These are phyloP conservation scores for Hydra vulgaris DNA, from an alignment of 30 jellyfish, hydroid and myxozoan genomes.

Conservation along the genomic window DNA sequence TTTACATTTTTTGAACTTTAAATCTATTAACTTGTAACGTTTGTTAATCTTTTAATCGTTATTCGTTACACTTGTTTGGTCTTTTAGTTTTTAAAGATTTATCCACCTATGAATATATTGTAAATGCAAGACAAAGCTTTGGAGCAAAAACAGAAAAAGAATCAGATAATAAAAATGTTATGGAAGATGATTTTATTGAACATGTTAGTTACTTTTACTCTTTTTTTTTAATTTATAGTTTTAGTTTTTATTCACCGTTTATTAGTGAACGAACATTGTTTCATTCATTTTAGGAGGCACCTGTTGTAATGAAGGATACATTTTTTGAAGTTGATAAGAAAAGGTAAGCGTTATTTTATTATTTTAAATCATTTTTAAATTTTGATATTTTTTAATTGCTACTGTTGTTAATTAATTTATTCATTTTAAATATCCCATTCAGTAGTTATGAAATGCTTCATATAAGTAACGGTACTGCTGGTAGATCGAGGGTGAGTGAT, in stretches of 20 bases:
- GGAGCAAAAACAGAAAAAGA: constrained; percentile 39
- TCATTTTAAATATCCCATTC: too few species aligned
- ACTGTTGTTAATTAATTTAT: too few species aligned
- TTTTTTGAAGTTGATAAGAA: background rate
- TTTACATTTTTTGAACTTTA: too few species aligned
- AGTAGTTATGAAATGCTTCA: background rate
- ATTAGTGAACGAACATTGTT: too few species aligned
- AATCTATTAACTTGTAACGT: background rate
- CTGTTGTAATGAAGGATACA: background rate
- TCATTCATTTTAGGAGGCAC: background rate
- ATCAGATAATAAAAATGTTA: constrained; percentile 6
- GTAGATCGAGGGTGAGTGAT: background rate
- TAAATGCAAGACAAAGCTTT: constrained; percentile 42
- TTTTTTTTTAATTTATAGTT: background rate
- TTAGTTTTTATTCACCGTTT: background rate
- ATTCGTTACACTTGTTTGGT: background rate
- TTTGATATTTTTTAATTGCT: background rate
- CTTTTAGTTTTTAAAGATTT: constrained; percentile 57
- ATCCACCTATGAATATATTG: constrained; percentile 86
- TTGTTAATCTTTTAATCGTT: background rate
- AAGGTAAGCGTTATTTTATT: background rate
- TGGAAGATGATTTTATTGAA: background rate
- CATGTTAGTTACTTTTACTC: background rate
- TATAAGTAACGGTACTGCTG: background rate
- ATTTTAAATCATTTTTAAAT: background rate